A percentile compares a stretch with the other conserved stretches of the same genome.
Evolutionary conservation across 2,888 invertebrate genomes (phyloP).

Genomic region (Acronicta aceris): DNA sequence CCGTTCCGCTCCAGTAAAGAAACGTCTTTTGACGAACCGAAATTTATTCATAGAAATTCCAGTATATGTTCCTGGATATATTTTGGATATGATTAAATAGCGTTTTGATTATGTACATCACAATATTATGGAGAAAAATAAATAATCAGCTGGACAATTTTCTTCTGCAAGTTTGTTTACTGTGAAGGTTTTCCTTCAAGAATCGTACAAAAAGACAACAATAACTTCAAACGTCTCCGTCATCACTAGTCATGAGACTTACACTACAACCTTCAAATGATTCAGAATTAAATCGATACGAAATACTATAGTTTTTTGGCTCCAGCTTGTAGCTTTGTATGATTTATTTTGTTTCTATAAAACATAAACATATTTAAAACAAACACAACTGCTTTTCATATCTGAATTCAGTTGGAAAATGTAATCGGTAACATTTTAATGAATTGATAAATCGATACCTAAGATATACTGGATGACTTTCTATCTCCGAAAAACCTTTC

Average conservation of each 20-base stretch:
- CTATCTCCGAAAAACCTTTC: too few species aligned
- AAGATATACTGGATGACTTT: too few species aligned
- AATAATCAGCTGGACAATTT: constrained; percentile 6
- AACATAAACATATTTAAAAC: too few species aligned
- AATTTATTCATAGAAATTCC: too few species aligned
- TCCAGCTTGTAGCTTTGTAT: constrained; percentile 1
- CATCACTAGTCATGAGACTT: constrained; percentile 17
- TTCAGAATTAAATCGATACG: constrained; percentile 14
- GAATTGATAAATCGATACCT: too few species aligned
- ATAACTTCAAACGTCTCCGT: constrained; percentile 27
- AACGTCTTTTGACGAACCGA: too few species aligned
- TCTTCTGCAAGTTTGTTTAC: neutral
- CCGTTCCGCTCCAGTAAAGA: too few species aligned
- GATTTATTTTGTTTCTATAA: neutral
- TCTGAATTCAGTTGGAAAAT: neutral
- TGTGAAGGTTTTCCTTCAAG: constrained; percentile 29
- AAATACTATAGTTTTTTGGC: neutral
- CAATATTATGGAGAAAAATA: neutral
- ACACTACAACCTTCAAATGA: constrained; percentile 29
- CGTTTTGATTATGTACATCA: too few species aligned
- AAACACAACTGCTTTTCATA: too few species aligned
- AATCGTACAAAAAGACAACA: constrained; percentile 34
- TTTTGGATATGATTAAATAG: too few species aligned
- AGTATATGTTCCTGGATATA: too few species aligned
- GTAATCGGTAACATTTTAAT: neutral